These are phyloP conservation scores for Perognathus longimembris DNA, from an alignment of 2,113 vertebrate species.

Conservation along the genomic window DNA sequence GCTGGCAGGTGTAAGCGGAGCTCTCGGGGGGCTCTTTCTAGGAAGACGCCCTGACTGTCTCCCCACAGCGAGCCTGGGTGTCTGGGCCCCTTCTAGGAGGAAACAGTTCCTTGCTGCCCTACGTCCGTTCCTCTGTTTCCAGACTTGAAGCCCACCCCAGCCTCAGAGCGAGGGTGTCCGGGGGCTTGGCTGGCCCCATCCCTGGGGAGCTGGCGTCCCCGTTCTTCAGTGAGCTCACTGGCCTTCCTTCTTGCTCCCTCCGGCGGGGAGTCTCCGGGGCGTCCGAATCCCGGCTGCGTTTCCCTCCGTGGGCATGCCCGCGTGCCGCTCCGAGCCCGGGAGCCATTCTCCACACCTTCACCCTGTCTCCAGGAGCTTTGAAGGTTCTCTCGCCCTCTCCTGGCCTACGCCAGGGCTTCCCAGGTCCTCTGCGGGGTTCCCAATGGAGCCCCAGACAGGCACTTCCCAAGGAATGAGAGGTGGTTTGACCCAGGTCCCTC, in stretches of 20 bases:
- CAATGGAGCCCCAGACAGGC: background rate
- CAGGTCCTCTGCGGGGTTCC: background rate
- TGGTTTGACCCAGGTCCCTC: background rate
- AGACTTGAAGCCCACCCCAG: background rate
- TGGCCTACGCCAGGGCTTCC: background rate
- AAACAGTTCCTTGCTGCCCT: background rate
- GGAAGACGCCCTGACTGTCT: background rate
- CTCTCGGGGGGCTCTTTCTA: constrained; percentile 2
- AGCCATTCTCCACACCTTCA: background rate
- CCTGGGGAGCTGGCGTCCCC: background rate
- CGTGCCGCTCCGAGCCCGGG: background rate
- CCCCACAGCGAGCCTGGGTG: background rate
- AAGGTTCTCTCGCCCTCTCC: background rate
- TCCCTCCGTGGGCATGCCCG: background rate
- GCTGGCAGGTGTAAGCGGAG: background rate
- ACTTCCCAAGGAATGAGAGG: background rate
- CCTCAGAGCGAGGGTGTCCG: background rate
- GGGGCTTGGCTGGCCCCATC: too few species aligned
- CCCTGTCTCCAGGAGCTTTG: background rate
- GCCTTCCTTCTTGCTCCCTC: background rate
- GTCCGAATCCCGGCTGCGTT: background rate
- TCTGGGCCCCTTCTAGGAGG: background rate
- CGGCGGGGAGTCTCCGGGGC: background rate
- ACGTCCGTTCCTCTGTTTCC: background rate
- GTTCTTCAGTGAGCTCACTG: background rate